Evolutionary conservation across 2,888 invertebrate species (phyloP).

Genomic region (Dicyrtoma fusca): DNA sequence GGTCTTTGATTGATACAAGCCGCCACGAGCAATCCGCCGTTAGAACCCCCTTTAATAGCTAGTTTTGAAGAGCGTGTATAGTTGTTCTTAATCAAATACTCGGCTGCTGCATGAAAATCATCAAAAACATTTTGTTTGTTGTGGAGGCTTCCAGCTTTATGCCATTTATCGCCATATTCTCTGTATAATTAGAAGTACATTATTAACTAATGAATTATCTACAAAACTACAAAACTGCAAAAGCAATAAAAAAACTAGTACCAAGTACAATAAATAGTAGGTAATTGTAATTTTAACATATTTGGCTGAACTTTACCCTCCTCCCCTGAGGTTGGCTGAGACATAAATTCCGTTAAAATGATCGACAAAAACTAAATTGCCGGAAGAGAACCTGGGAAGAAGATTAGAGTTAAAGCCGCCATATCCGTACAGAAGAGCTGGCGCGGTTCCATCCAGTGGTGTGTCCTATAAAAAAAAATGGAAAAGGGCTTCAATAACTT

Average conservation of each 20-base stretch:
- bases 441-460: slow-evolving; percentile 21
- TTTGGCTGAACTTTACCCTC: no score
- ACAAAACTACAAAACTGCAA: no score
- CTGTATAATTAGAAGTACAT: no score
- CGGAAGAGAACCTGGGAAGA: slow-evolving; percentile 59
- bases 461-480: background rate
- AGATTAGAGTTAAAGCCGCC: slow-evolving; percentile 33
- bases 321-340: slow-evolving; percentile 34
- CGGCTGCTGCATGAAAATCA: slow-evolving; percentile 90
- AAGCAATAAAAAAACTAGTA: no score
- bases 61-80: slow-evolving; percentile 76
- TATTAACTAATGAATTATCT: no score
- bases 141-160: slow-evolving; percentile 24
- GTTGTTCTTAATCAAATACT: slow-evolving; percentile 77
- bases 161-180: slow-evolving; percentile 41
- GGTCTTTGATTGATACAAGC: slow-evolving; percentile 96
- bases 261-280: no score
- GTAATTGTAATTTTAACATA: no score
- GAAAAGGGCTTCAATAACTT: background rate
- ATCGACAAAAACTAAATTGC: slow-evolving; percentile 30
- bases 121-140: slow-evolving; percentile 90
- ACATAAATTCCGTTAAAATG: slow-evolving; percentile 36
- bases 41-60: slow-evolving; percentile 90
- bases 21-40: slow-evolving; percentile 92
- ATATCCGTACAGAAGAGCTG: slow-evolving; percentile 33